Base-by-base conservation (phyloP, 1,140 invertebrate species). In the Drosophila guanche region DNA sequence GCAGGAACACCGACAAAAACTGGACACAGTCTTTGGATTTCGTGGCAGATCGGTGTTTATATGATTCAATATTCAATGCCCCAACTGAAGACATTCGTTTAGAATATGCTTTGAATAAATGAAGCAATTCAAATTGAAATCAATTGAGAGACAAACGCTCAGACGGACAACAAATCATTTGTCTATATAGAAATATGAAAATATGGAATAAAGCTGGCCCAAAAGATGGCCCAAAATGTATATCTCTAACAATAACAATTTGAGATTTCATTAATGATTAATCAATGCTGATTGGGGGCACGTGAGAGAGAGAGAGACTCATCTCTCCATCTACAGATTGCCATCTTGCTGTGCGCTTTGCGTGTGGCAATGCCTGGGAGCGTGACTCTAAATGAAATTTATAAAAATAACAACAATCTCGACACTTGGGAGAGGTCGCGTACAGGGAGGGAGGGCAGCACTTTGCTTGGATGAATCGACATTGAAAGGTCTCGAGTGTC, bases 111-210 rank as follows among this genome's bases (percentile, higher is more conserved):
- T 45, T 14, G 48, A 72, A 33, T 37, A 79, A 79, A 79, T 81
- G 78, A 81, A 77, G 54, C 81, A 85, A 86, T 85, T 85, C 53
- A 86, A 57, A 56, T 62, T 48, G 68, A 37, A 63, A 76, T 84
- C 81, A 85, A 85, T 85, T 86, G 80, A 71, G 53, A 33, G 60
- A 48, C 60, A 58, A 62, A 62, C 51, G 55, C 22, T 25, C 63
- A 68, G 66, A 68, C 56, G 56, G 47, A 43, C 51, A 68, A 41
- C 50, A 56, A 42, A 69, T 68, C 33, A 60, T 55, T 53, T 68
- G 46, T 41, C 43, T 68, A 54, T 16, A 52, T 46, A 46, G 16
- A 33, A 58, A 51, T 42, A 52, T 58, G 16, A 25, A 40, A 12
- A 50, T 27, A 70, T 33, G 57, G 41, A 73, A 73, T 56, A 33